Evolutionary conservation across 2,797 vertebrate genomes (phyloP).

Genomic region (Otolemur crassicaudatus): DNA sequence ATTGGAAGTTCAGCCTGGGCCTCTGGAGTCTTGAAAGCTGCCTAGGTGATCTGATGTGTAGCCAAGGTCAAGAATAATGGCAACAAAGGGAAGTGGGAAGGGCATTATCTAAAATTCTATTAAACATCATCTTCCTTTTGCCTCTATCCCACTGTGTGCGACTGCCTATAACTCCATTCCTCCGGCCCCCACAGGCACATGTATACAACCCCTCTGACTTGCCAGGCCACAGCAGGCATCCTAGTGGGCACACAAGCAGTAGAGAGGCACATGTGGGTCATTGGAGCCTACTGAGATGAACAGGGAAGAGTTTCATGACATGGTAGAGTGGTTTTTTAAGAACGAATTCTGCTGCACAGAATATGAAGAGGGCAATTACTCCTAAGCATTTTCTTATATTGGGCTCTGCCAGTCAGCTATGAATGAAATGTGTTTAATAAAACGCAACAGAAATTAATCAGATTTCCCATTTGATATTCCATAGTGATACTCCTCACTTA

Average conservation of each 20-base stretch:
- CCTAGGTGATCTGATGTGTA: not conserved
- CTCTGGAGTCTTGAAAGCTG: not conserved
- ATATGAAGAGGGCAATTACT: not conserved
- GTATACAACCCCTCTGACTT: not conserved
- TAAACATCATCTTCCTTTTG: not conserved
- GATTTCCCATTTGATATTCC: not conserved
- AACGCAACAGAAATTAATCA: not conserved
- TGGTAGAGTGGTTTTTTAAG: not conserved
- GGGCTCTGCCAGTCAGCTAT: not conserved
- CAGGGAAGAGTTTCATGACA: not conserved
- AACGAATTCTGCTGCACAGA: not conserved
- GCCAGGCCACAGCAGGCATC: not conserved
- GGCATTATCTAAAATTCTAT: not conserved
- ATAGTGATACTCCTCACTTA: not conserved
- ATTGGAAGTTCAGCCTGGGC: not conserved
- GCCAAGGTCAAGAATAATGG: not conserved
- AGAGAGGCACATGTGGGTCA: not conserved
- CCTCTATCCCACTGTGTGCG: not conserved
- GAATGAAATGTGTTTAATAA: not conserved
- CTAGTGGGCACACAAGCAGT: not conserved
- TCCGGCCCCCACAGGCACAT: not conserved
- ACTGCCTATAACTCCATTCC: too few species aligned
- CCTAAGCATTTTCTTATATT: not conserved
- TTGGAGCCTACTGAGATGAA: not conserved
- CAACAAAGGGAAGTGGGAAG: not conserved